Evolutionary conservation across 2,113 vertebrate genomes (phyloP).

Genomic region (Saccopteryx bilineata): DNA sequence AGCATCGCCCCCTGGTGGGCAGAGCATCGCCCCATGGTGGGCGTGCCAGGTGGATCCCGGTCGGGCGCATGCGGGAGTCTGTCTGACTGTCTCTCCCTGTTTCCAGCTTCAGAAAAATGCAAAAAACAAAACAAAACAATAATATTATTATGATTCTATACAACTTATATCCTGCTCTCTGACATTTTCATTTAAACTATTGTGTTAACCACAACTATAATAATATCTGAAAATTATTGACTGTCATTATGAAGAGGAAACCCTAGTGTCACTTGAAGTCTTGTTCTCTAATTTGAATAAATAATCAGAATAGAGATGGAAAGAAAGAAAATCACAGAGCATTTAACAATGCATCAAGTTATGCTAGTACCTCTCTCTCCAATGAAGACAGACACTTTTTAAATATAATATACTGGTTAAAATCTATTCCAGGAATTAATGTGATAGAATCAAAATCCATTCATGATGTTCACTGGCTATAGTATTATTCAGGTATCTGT

Average conservation of each 20-base stretch:
- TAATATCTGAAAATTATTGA: constrained; percentile 58
- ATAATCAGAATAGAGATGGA: constrained; percentile 36
- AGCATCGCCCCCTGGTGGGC: too few relatives aligned
- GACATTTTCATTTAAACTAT: constrained; percentile 6
- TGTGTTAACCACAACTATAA: background rate
- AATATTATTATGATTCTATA: background rate
- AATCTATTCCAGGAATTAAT: constrained; percentile 63
- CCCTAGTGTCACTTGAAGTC: background rate
- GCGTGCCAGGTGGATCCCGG: too few relatives aligned
- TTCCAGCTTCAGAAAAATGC: too few relatives aligned
- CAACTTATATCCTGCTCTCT: background rate
- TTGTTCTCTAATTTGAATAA: constrained; percentile 46
- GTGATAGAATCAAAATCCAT: constrained; percentile 68
- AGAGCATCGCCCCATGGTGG: too few relatives aligned
- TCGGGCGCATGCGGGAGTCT: too few relatives aligned
- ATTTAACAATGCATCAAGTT: constrained; percentile 48
- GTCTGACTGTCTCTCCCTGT: too few relatives aligned
- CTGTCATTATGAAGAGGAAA: constrained; percentile 5
- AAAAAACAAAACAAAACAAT: too few relatives aligned
- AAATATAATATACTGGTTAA: constrained; percentile 62
- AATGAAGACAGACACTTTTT: constrained; percentile 69
- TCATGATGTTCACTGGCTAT: constrained; percentile 60
- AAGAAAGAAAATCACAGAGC: constrained; percentile 43
- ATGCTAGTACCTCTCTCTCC: background rate
- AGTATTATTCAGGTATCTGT: constrained; percentile 66